Base-by-base conservation (phyloP, 2,113 vertebrate genomes). In the Pterocles burchelli region DNA sequence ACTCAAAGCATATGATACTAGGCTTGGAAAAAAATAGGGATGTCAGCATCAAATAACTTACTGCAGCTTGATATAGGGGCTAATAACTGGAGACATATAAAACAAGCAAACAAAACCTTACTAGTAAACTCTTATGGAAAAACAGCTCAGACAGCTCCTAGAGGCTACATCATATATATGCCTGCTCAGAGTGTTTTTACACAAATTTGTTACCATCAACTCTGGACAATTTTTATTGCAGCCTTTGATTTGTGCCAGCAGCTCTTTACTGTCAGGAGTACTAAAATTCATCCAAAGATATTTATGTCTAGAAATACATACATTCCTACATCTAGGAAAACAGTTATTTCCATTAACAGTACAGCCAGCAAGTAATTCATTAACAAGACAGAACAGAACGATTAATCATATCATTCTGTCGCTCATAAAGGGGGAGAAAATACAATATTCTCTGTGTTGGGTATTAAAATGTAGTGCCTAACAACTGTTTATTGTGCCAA, bases 161-260 rank as follows among this genome's bases (percentile, higher is more conserved):
- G 45, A 94, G 88, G 93, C 88, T 92, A 57, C 62, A 84, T 48
- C 83, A 83, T 74, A 96, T 86, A 94, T 67, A 90, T 46, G 76
- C 45, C 68, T 94, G 68, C 72, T 65, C 65, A 68, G 92, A 78
- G 88, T 84, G 92, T 67, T 97, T 94, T 87, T 90, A 89, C 73
- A 95, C 76, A 92, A 91, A 94, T 94, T 96, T 86, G 61, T 90
- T 94, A 84, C 85, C 51, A 74, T 89, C 1, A 3, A 95, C 85
- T 88, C 84, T 65, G 61, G 49, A 89, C 4, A 2, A 87, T 90
- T 95, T 96, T 95, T 95, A 95, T 58, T 95, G 57, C 82, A 86
- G 90, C 55, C 88, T 93, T 88, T 93, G 85, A 95, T 93, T 96
- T 92, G 85, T 87, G 96, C 82, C 93, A 95, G 92, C 76, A 97